phyloP scores from a whole-genome alignment of 2,113 vertebrate genomes.

The Gasterosteus aculeatus region DNA sequence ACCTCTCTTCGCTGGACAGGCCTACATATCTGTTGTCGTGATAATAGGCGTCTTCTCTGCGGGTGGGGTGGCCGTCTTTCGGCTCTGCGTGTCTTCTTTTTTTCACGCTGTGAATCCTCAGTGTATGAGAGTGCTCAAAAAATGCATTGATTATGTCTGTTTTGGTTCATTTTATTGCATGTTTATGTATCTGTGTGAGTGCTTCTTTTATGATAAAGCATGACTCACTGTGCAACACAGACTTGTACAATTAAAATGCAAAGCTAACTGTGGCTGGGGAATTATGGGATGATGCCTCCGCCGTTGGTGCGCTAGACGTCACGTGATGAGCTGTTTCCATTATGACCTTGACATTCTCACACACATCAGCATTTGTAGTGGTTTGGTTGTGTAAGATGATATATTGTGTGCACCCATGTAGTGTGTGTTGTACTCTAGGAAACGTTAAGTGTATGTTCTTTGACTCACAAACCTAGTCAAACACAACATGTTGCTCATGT shows the following conservation, averaged over 20 bases:
- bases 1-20: conserved; percentile 60
- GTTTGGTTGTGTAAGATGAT: neutral
- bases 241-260: conserved; percentile 23
- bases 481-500: conserved; percentile 3
- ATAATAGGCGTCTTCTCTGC: conserved; percentile 51
- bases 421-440: neutral
- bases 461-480: neutral
- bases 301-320: conserved; percentile 14
- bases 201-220: conserved; percentile 11
- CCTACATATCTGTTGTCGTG: conserved; percentile 62
- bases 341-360: conserved; percentile 2
- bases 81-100: conserved; percentile 28
- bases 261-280: neutral
- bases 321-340: conserved; percentile 1
- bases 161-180: conserved; percentile 18
- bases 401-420: too few species aligned
- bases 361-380: neutral
- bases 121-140: neutral
- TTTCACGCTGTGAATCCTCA: conserved; percentile 25
- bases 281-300: conserved; percentile 10
- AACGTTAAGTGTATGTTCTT: neutral
- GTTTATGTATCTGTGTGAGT: conserved; percentile 1
- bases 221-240: conserved; percentile 10
- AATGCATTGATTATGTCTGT: neutral
- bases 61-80: conserved; percentile 44